These are phyloP conservation scores for Eurystomus glaucurus DNA, from an alignment of 2,797 vertebrate species.

Conservation along the genomic window DNA sequence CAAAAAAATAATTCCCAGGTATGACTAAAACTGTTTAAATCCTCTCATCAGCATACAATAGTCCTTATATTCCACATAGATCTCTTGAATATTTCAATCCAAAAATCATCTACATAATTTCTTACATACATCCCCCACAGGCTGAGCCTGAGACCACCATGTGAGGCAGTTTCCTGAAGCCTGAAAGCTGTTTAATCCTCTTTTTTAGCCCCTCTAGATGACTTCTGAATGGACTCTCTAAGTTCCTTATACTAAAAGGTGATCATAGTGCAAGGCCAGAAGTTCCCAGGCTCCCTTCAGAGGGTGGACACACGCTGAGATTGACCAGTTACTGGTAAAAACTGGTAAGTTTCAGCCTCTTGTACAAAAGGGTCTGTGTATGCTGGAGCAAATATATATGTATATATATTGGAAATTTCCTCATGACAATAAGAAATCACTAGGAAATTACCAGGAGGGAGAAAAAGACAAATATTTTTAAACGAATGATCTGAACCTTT, in stretches of 20 bases:
- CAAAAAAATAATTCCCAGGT: neutral
- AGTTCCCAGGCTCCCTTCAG: neutral
- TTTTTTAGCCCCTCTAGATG: slow-evolving; percentile 43
- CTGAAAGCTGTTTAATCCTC: slow-evolving; percentile 40
- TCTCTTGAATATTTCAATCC: neutral
- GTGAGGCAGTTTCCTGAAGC: neutral
- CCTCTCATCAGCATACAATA: neutral
- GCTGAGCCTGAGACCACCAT: neutral
- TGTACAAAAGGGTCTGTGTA: neutral
- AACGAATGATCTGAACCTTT: neutral
- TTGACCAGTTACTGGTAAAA: neutral
- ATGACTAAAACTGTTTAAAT: neutral
- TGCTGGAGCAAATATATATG: neutral
- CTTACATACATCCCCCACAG: neutral
- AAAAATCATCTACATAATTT: neutral
- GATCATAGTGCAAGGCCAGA: neutral
- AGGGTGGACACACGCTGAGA: neutral
- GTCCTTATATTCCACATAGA: neutral
- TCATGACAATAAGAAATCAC: slow-evolving; percentile 34
- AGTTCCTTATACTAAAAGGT: slow-evolving; percentile 36
- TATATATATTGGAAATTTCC: neutral
- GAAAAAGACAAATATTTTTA: slow-evolving; percentile 36
- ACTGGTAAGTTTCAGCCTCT: neutral
- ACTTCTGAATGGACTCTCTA: slow-evolving; percentile 15
- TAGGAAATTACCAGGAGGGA: slow-evolving; percentile 1